Conservation (phyloP, 2,797 vertebrate genomes). For the Pangasius krempfi region DNA sequence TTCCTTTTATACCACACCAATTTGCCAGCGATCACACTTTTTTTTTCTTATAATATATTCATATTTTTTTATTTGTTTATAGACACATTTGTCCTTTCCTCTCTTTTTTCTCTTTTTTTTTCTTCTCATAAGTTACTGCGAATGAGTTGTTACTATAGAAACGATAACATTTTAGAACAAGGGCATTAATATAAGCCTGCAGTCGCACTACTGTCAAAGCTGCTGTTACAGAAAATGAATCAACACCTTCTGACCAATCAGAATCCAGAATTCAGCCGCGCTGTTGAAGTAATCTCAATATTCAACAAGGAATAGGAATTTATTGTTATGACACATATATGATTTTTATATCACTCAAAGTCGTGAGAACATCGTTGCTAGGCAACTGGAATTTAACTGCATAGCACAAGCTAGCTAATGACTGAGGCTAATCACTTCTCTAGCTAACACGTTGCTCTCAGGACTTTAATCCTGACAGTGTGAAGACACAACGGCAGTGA, state of each 20-base stretch:
- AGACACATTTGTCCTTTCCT: too few species aligned
- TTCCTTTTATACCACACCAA: not conserved
- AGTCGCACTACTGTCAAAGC: too few species aligned
- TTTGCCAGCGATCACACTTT: too few species aligned
- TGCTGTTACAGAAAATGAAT: too few species aligned
- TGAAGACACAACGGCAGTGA: not conserved
- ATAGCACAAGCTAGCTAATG: not conserved
- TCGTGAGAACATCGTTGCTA: not conserved
- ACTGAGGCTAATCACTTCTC: not conserved
- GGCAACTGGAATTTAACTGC: not conserved
- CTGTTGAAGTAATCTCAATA: not conserved
- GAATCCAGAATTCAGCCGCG: not conserved
- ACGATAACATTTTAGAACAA: not conserved
- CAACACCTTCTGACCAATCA: not conserved
- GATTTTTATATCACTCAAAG: not conserved
- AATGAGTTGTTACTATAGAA: not conserved
- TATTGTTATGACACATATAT: not conserved
- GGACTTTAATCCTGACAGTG: not conserved
- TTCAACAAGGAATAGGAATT: not conserved
- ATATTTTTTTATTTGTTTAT: too few species aligned
- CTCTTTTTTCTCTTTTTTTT: too few species aligned
- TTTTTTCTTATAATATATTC: too few species aligned
- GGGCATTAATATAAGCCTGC: too few species aligned
- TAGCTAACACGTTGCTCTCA: not conserved
- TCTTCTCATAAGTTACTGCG: not conserved